Conservation (phyloP, 1,140 invertebrate species). For the Ladona fulva region DNA sequence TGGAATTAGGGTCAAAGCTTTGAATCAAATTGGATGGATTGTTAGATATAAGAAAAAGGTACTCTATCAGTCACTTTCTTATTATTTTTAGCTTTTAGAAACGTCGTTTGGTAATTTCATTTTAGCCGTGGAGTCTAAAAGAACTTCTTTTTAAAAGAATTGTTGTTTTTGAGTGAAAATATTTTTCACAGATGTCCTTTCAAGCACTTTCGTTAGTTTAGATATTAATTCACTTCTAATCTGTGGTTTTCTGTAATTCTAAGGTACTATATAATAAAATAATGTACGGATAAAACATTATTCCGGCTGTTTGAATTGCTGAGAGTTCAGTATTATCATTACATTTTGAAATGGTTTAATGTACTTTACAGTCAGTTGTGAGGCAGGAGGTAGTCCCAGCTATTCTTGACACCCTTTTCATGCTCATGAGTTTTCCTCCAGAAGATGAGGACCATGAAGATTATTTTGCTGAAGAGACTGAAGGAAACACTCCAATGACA, state of each 20-base stretch:
- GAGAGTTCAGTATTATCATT: neutral
- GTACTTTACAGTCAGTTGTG: conserved; percentile 45
- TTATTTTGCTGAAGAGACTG: conserved; percentile 48
- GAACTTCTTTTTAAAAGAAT: neutral
- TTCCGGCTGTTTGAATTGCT: too few relatives aligned
- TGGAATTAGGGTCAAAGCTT: conserved; percentile 53
- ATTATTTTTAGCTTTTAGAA: too few relatives aligned
- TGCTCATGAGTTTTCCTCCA: conserved; percentile 50
- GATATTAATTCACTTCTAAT: too few relatives aligned
- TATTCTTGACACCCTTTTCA: conserved; percentile 58
- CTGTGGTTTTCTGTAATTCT: too few relatives aligned
- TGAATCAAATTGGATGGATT: conserved; percentile 55
- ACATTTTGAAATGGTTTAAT: neutral
- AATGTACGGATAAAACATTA: too few relatives aligned
- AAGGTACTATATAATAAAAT: too few relatives aligned
- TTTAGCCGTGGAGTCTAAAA: too few relatives aligned
- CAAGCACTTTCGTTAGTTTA: too few relatives aligned
- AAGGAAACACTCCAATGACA: conserved; percentile 49
- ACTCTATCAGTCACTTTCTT: conserved; percentile 13
- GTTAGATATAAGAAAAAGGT: conserved; percentile 60
- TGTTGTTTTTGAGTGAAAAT: too few relatives aligned
- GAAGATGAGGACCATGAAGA: conserved; percentile 52
- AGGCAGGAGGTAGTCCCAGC: conserved; percentile 65
- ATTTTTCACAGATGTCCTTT: too few relatives aligned
- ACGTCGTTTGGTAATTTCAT: too few relatives aligned